Evolutionary conservation across 64 coral and sea anemone species (phyloP).

Genomic region (Acropora tenuis): DNA sequence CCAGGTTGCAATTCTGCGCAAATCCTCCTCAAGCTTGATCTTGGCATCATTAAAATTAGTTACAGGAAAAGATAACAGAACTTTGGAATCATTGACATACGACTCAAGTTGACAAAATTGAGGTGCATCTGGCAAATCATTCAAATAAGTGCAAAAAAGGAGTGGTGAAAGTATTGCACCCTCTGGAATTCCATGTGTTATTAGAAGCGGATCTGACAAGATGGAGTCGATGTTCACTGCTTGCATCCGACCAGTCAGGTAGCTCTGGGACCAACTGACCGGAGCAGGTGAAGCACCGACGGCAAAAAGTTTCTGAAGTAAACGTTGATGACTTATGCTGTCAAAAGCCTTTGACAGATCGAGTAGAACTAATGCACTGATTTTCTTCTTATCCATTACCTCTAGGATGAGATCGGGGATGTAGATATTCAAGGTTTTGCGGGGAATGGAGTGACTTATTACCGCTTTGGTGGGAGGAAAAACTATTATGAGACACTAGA

Average conservation of each 20-base stretch:
- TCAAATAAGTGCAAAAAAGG: background rate
- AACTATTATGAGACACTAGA: background rate
- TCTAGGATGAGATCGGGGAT: background rate
- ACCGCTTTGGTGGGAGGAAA: background rate
- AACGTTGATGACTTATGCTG: background rate
- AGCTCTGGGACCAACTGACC: background rate
- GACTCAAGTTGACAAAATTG: background rate
- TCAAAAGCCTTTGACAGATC: background rate
- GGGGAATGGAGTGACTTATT: background rate
- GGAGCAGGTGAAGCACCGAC: background rate
- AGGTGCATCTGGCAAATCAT: background rate
- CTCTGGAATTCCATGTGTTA: background rate
- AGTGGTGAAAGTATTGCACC: background rate
- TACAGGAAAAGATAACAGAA: background rate
- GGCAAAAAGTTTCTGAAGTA: background rate
- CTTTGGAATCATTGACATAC: background rate
- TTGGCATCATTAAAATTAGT: background rate
- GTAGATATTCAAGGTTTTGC: background rate
- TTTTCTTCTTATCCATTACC: background rate
- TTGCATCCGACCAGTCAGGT: background rate
- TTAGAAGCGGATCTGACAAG: background rate
- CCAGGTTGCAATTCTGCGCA: too few species aligned
- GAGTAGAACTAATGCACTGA: background rate
- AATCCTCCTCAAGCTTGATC: too few species aligned
- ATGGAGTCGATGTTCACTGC: background rate